phyloP scores from a whole-genome alignment of 1,140 invertebrate species.

The Copidosoma floridanum region DNA sequence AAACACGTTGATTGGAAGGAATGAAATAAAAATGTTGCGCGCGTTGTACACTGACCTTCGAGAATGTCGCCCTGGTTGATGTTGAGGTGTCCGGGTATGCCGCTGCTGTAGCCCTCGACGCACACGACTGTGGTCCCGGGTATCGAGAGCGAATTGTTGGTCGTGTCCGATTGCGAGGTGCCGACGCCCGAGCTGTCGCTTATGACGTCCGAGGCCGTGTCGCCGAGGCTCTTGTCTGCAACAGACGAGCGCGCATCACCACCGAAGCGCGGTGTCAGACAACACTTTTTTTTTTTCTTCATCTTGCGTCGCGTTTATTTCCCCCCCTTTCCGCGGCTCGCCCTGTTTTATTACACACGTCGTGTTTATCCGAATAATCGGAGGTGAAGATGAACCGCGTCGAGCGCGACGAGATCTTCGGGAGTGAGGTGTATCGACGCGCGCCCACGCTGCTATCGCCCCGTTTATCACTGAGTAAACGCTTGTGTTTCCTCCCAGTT shows the following conservation, averaged over 20 bases:
- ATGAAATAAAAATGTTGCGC: too few relatives aligned
- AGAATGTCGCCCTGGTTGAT: constrained; percentile 86
- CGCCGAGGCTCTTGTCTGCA: constrained; percentile 83
- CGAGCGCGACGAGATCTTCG: too few relatives aligned
- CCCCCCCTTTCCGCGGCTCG: background rate
- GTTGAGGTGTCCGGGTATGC: constrained; percentile 71
- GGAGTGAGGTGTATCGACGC: too few relatives aligned
- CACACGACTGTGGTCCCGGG: constrained; percentile 85
- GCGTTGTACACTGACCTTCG: constrained; percentile 67
- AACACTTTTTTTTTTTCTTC: constrained; percentile 6
- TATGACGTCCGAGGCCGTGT: constrained; percentile 80
- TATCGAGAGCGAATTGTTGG: constrained; percentile 74
- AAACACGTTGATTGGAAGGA: too few relatives aligned
- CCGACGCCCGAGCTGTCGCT: constrained; percentile 88
- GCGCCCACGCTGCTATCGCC: too few relatives aligned
- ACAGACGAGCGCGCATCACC: constrained; percentile 26
- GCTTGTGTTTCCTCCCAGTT: too few relatives aligned
- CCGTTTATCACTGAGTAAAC: too few relatives aligned
- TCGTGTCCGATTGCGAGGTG: constrained; percentile 82
- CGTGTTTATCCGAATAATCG: too few relatives aligned
- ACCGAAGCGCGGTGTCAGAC: background rate
- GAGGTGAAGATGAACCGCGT: too few relatives aligned
- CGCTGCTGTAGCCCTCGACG: constrained; percentile 75
- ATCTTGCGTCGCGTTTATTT: constrained; percentile 15
- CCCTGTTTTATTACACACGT: too few relatives aligned